A percentile compares a stretch with the other conserved stretches of the same genome.
phyloP scores from a whole-genome alignment of 2,888 invertebrate genomes.

The Apamea crenata region DNA sequence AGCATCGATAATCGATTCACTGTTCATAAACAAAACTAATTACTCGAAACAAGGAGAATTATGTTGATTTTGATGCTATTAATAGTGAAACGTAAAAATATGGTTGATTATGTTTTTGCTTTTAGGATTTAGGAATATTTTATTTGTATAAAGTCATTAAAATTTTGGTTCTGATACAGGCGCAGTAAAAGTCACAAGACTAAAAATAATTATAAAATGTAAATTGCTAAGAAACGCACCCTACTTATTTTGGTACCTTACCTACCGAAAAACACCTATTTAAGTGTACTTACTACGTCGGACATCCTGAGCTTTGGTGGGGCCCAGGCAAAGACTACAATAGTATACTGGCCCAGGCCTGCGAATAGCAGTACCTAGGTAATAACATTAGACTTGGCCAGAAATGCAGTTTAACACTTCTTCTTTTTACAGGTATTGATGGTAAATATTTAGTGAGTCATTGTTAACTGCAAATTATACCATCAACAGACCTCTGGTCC shows the following conservation, averaged over 20 bases:
- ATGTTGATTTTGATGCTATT: constrained; percentile 7
- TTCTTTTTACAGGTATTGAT: not conserved
- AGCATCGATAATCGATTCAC: constrained; percentile 34
- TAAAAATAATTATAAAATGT: not conserved
- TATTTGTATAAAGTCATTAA: not conserved
- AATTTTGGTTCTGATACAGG: not conserved
- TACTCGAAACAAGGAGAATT: constrained; percentile 22
- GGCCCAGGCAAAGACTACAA: too few species aligned
- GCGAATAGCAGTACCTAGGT: not conserved
- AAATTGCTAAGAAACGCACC: not conserved
- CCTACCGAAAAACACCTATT: not conserved
- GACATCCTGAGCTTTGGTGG: not conserved
- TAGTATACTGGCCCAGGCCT: too few species aligned
- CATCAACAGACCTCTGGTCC: not conserved
- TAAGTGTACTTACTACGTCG: not conserved
- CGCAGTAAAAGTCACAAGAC: not conserved
- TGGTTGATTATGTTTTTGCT: not conserved
- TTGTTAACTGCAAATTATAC: not conserved
- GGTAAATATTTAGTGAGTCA: not conserved
- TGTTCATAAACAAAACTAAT: constrained; percentile 30
- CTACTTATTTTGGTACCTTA: not conserved
- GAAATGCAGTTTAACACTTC: not conserved
- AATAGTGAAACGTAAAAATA: constrained; percentile 10
- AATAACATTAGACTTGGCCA: not conserved
- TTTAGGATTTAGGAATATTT: not conserved